A percentile compares a stretch with the other conserved stretches of the same genome.
These are phyloP conservation scores for Leptopilina boulardi DNA, from an alignment of 1,140 invertebrate genomes.

Conservation along the genomic window DNA sequence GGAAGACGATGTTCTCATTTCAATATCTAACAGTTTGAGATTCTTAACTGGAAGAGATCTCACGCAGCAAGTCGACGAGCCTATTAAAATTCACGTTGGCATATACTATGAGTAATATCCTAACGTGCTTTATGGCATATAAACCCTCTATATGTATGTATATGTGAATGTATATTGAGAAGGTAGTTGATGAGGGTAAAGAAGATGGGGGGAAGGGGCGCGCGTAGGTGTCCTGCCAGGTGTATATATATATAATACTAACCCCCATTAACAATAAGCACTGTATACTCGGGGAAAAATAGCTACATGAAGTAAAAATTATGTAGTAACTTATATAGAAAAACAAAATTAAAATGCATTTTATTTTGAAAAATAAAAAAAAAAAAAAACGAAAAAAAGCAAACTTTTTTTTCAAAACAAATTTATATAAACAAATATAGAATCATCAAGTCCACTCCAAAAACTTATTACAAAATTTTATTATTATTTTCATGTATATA, in stretches of 20 bases:
- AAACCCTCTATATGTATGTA: background rate
- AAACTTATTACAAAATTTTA: too few relatives aligned
- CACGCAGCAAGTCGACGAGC: constrained; percentile 26
- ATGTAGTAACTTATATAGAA: too few relatives aligned
- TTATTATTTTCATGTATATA: too few relatives aligned
- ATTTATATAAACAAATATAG: too few relatives aligned
- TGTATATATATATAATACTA: background rate
- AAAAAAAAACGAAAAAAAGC: too few relatives aligned
- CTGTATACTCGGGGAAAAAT: background rate
- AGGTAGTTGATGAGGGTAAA: background rate
- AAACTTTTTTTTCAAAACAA: too few relatives aligned
- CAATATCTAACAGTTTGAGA: constrained; percentile 28
- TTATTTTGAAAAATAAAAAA: too few relatives aligned
- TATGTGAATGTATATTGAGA: background rate
- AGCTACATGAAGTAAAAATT: too few relatives aligned
- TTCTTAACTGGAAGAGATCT: constrained; percentile 29
- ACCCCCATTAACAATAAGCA: background rate
- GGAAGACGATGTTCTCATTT: constrained; percentile 33
- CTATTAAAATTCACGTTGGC: constrained; percentile 29
- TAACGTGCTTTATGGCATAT: constrained; percentile 20
- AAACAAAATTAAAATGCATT: too few relatives aligned
- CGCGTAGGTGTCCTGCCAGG: constrained; percentile 12
- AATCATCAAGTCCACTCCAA: too few relatives aligned
- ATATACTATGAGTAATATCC: constrained; percentile 27
- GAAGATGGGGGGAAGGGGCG: background rate